phyloP scores from a whole-genome alignment of 2,113 vertebrate genomes.

The Centropristis striata region DNA sequence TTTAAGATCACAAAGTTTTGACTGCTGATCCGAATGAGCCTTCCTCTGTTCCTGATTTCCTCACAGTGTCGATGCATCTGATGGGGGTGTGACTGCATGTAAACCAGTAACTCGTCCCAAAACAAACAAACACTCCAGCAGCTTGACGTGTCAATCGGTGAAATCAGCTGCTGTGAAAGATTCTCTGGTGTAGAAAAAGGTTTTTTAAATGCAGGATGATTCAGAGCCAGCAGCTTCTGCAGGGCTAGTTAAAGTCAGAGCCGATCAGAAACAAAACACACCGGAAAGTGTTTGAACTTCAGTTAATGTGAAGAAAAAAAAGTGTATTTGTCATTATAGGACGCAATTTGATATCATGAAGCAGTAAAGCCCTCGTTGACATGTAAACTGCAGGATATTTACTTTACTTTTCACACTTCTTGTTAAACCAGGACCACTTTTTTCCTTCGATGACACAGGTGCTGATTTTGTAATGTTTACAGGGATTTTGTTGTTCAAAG shows the following conservation, averaged over 20 bases:
- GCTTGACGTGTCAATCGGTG: neutral
- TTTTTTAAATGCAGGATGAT: neutral
- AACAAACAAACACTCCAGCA: neutral
- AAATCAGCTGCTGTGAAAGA: neutral
- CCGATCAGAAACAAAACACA: neutral
- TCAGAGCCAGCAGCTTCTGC: neutral
- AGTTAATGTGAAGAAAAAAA: neutral
- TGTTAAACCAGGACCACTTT: conserved; percentile 67
- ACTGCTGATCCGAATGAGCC: conserved; percentile 29
- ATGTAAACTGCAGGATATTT: neutral
- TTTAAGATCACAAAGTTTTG: neutral
- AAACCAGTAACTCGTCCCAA: neutral
- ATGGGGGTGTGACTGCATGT: neutral
- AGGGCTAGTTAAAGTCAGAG: neutral
- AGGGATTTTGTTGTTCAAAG: conserved; percentile 79
- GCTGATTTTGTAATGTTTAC: conserved; percentile 85
- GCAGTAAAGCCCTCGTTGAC: neutral
- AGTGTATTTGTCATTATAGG: neutral
- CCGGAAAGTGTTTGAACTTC: neutral
- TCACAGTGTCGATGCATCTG: neutral
- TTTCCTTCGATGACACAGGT: conserved; percentile 76
- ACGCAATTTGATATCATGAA: too few relatives aligned
- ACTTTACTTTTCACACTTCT: conserved; percentile 5
- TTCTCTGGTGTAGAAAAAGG: neutral
- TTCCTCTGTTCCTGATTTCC: neutral